Evolutionary conservation across 2,888 invertebrate genomes (phyloP).

Genomic region (Trichopoda pennipes): DNA sequence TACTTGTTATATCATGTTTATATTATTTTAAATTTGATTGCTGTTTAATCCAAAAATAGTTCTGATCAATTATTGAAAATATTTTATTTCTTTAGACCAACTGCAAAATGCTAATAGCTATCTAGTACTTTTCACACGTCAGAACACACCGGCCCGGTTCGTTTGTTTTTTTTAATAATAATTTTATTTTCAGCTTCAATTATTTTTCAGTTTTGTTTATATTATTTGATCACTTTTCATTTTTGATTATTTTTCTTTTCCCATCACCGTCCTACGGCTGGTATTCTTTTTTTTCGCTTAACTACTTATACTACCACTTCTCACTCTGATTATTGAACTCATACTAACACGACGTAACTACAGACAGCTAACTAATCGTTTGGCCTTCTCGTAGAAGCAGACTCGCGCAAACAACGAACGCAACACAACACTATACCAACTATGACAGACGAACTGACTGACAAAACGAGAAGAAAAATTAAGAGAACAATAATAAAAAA

Average conservation of each 20-base stretch:
- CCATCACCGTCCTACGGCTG: conserved; percentile 34
- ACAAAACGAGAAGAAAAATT: conserved; percentile 31
- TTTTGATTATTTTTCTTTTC: conserved; percentile 25
- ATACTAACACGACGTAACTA: conserved; percentile 63
- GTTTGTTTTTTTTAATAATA: conserved; percentile 45
- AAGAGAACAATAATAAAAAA: conserved; percentile 34
- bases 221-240: conserved; percentile 49
- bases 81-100: conserved; percentile 42
- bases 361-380: conserved; percentile 63
- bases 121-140: conserved; percentile 59
- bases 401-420: conserved; percentile 41
- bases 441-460: not conserved
- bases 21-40: conserved; percentile 34
- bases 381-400: conserved; percentile 62
- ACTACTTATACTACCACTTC: conserved; percentile 59
- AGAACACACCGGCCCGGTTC: conserved; percentile 55
- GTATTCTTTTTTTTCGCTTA: conserved; percentile 22
- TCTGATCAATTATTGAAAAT: conserved; percentile 67
- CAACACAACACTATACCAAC: conserved; percentile 29
- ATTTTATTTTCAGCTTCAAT: conserved; percentile 41
- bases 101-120: not conserved
- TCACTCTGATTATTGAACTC: conserved; percentile 70
- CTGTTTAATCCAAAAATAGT: conserved; percentile 66
- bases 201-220: conserved; percentile 50
- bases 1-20: too few species aligned